A percentile compares a stretch with the other conserved stretches of the same genome.
phyloP scores from a whole-genome alignment of 2,888 invertebrate genomes.

The Dusona sp. region DNA sequence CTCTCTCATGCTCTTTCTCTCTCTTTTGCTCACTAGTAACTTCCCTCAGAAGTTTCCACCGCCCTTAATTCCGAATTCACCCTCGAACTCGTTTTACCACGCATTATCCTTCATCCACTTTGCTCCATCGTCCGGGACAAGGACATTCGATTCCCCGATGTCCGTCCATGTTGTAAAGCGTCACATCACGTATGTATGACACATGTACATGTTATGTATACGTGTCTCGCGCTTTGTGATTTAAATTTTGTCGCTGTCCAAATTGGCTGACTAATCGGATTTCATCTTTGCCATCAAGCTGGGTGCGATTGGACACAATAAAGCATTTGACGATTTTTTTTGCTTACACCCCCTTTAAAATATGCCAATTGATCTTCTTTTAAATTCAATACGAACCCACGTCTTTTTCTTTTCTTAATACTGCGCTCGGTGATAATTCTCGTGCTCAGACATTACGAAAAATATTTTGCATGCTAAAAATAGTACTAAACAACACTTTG shows the following conservation, averaged over 20 bases:
- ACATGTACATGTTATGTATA: conserved; percentile 1
- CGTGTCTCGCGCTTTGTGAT: conserved; percentile 80
- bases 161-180: conserved; percentile 47
- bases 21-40: background rate
- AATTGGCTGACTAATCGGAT: conserved; percentile 83
- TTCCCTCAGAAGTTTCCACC: conserved; percentile 39
- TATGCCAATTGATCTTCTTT: background rate
- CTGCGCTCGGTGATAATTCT: background rate
- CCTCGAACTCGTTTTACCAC: conserved; percentile 81
- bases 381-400: background rate
- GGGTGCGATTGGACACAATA: background rate
- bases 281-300: conserved; percentile 68
- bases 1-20: background rate
- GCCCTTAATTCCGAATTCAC: conserved; percentile 82
- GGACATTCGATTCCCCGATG: conserved; percentile 77
- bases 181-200: conserved; percentile 14
- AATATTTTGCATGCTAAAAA: background rate
- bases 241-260: conserved; percentile 84
- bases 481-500: background rate
- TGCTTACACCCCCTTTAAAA: background rate
- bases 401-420: background rate
- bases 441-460: background rate
- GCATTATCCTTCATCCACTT: conserved; percentile 83
- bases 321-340: background rate
- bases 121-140: conserved; percentile 75